Evolutionary conservation across 2,888 invertebrate genomes (phyloP), one percentile per base, ranked within the genome.

Genomic region (Eudemis profundana): DNA sequence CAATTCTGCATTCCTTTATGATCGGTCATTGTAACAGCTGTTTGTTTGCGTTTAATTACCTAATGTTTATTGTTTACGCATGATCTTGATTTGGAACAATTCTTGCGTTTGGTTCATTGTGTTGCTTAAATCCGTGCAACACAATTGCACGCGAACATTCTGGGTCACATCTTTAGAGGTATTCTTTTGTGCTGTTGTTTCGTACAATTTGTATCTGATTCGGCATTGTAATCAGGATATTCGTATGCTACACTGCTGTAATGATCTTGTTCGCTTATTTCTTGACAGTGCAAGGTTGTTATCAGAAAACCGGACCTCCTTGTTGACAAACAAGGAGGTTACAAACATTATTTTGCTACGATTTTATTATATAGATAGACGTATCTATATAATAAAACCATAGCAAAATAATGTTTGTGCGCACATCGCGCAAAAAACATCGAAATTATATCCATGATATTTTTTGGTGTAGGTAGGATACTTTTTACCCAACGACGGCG

Each of bases 31-130:
- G 23, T 15, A 40, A 23, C 27, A 27, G 54, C 17, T 44, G 8
- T 44, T n/a, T 15, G 10, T 56, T 61, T 15, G 21, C 23, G 19
- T 15, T 21, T 44, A 51, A 15, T 15, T 36, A n/a, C n/a, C n/a
- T n/a, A n/a, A n/a, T n/a, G n/a, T n/a, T n/a, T n/a, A 10, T 14
- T 42, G 33, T 19, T 40, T 49, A 49, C 15, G 19, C 42, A 36
- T 23, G 23, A 33, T 57, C 21, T n/a, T 57, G 63, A 57, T 50
- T 63, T 42, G 14, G 44, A 40, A 29, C 51, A 40, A 59, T 27
- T 29, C 46, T 59, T 57, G 38, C 38, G 40, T 42, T 49, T 14
- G 17, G 21, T 51, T 29, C 47, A 29, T 66, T 66, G 65, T 66
- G n/a, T 56, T 15, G 54, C 50, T 50, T 59, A 53, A 17, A 42